Percentiles rank a stretch among this genome's conserved stretches.
phyloP scores from a whole-genome alignment of 1,140 invertebrate species.

The Lanistes nyassanus region DNA sequence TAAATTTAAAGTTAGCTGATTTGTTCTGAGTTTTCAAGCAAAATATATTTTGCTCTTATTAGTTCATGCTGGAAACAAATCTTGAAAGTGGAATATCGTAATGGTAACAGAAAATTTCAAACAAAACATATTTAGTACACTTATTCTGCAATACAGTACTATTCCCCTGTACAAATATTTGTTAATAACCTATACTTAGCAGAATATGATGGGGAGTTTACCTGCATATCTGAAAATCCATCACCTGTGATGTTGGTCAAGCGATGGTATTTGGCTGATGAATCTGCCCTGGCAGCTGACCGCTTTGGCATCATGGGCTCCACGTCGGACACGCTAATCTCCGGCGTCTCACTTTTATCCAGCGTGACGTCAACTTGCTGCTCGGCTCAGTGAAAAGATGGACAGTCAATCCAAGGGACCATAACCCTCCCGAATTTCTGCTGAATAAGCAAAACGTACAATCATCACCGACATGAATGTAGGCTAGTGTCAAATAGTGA shows the following conservation, averaged over 20 bases:
- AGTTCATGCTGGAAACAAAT: too few relatives aligned
- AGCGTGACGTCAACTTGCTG: background rate
- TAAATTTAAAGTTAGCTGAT: too few relatives aligned
- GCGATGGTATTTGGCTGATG: conserved; percentile 71
- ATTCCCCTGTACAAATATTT: too few relatives aligned
- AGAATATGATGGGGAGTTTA: conserved; percentile 42
- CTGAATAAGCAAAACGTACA: background rate
- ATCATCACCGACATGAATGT: too few relatives aligned
- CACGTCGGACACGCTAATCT: background rate
- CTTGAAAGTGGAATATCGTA: too few relatives aligned
- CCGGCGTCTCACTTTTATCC: background rate
- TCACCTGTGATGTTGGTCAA: conserved; percentile 74
- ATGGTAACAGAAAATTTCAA: too few relatives aligned
- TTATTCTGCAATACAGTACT: too few relatives aligned
- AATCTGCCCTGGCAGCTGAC: conserved; percentile 15
- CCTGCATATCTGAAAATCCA: conserved; percentile 80
- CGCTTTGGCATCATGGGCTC: conserved; percentile 35
- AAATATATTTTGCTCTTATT: too few relatives aligned
- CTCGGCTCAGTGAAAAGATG: background rate
- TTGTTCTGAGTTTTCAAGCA: too few relatives aligned
- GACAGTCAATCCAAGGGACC: background rate
- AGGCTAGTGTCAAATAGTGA: too few relatives aligned
- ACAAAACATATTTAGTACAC: too few relatives aligned
- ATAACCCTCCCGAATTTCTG: background rate
- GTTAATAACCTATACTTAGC: background rate